Percentiles rank a stretch among this genome's conserved stretches.
Evolutionary conservation across 2,113 vertebrate species (phyloP).

Genomic region (Diadophis punctatus): DNA sequence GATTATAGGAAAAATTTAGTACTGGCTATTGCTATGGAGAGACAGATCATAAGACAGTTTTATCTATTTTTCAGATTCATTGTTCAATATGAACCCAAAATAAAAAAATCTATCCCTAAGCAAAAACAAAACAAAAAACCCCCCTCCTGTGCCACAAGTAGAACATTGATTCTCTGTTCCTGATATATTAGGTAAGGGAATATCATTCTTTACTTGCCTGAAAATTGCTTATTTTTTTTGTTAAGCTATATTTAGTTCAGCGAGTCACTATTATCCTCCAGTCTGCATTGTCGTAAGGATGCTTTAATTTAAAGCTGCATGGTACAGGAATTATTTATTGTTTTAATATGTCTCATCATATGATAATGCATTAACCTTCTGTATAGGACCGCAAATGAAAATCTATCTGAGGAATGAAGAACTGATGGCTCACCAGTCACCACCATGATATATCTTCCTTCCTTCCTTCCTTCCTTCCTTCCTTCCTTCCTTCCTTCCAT

Average conservation of each 20-base stretch:
- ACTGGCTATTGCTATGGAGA: neutral
- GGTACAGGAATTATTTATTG: conserved; percentile 36
- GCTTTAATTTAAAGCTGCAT: conserved; percentile 17
- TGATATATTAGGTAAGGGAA: conserved; percentile 27
- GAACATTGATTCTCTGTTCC: neutral
- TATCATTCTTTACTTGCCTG: neutral
- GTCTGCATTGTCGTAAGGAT: neutral
- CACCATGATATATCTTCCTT: neutral
- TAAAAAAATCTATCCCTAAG: neutral
- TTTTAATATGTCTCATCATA: conserved; percentile 33
- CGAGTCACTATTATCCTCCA: neutral
- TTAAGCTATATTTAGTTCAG: conserved; percentile 29
- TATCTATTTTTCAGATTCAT: conserved; percentile 44
- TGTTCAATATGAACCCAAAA: conserved; percentile 11
- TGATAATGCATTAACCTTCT: conserved; percentile 7
- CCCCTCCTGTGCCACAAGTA: neutral
- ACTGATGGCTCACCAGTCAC: conserved; percentile 39
- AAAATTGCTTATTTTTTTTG: conserved; percentile 4
- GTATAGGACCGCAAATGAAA: conserved; percentile 38
- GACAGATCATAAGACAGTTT: neutral
- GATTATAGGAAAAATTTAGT: neutral
- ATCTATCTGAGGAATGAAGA: conserved; percentile 38
- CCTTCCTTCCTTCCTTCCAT: neutral
- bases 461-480: neutral
- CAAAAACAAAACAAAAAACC: neutral